Evolutionary conservation across 2,113 vertebrate species (phyloP), one percentile per base, ranked within the genome.

Genomic region (Phylloscopus trochilus): DNA sequence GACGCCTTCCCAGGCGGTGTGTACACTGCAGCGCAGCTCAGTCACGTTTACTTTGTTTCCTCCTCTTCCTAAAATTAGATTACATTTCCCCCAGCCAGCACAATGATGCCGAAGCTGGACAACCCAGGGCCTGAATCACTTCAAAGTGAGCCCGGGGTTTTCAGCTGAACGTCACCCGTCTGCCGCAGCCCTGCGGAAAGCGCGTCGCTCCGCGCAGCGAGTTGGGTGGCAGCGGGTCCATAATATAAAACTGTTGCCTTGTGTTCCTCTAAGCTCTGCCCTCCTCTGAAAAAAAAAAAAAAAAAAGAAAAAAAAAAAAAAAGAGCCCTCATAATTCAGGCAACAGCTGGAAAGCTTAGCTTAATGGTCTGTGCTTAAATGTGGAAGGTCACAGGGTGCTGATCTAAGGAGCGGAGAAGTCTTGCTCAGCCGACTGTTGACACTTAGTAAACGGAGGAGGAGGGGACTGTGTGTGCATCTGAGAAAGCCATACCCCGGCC

Each of bases 291-390:
- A 94, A 92, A 92, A 77, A 86, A 74, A 51, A 44, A 44, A 44
- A 51, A 20, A 91, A 94, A 92, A 93, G 59, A 77, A 73, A 72
- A n/a, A n/a, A n/a, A n/a, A 52, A 90, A 37, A 73, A 91, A 95
- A 95, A 96, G 91, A 85, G 24, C 84, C 94, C 92, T 97, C 97
- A 97, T 97, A 98, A 97, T 98, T 97, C 96, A 97, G 97, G 97
- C 97, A 98, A 98, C 98, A 98, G 98, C 98, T 98, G 98, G 98
- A 98, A 98, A 98, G 97, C 98, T 98, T 96, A 98, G 97, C 98
- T 97, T 98, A 98, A 98, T 98, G 97, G 98, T 96, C 97, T 97
- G 92, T 94, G 94, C 98, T 97, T 98, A 98, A 98, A 97, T 98
- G 96, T 98, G 95, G 98, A 97, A 97, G 97, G 98, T 98, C 98